These are phyloP conservation scores for Pseudochaenichthys georgianus DNA, from an alignment of 2,797 vertebrate species.

Conservation along the genomic window DNA sequence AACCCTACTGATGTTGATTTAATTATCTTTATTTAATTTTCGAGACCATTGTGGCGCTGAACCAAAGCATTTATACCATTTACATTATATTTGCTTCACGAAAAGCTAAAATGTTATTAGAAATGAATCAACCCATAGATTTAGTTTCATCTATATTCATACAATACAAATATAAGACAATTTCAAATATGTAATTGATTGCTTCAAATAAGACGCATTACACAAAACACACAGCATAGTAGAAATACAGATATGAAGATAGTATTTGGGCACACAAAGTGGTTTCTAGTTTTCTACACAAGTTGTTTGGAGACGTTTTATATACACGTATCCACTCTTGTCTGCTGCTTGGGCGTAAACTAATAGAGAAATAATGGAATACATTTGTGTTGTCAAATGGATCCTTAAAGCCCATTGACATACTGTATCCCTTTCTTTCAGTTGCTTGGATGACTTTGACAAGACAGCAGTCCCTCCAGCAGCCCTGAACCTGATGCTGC, in stretches of 20 bases:
- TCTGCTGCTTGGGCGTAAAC: neutral
- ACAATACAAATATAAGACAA: neutral
- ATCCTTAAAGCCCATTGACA: too few relatives aligned
- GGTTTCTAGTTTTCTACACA: neutral
- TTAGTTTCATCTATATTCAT: neutral
- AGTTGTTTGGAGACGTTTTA: neutral
- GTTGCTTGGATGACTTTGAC: constrained; percentile 95
- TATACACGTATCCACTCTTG: neutral
- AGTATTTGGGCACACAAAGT: neutral
- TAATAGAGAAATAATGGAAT: neutral
- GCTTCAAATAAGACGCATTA: neutral
- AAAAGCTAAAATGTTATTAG: neutral
- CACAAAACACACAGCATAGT: neutral
- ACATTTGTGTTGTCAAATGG: neutral
- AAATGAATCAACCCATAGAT: neutral
- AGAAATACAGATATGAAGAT: neutral
- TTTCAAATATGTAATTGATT: neutral
- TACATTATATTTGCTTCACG: neutral
- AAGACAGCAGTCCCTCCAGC: constrained; percentile 82
- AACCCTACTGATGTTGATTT: neutral
- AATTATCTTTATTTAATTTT: neutral
- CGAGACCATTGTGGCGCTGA: neutral
- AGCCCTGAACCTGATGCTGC: constrained; percentile 53
- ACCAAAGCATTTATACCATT: neutral
- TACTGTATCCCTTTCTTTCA: constrained; percentile 48